Percentiles rank a stretch among this genome's conserved stretches.
These are phyloP conservation scores for Leptobrachium leishanense DNA, from an alignment of 2,113 vertebrate genomes.

Conservation along the genomic window DNA sequence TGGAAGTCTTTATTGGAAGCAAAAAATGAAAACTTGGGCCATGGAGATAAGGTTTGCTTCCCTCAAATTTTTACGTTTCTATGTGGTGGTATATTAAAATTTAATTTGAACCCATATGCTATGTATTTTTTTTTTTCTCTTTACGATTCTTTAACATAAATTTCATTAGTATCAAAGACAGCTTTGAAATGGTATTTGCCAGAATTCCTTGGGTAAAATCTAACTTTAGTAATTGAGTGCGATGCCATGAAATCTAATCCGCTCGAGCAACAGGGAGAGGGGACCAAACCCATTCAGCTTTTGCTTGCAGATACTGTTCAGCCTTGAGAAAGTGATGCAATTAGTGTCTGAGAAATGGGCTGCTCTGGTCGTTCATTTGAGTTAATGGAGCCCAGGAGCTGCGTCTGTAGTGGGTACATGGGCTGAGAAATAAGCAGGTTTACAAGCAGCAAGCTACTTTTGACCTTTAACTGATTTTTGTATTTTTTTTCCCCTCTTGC, in stretches of 20 bases:
- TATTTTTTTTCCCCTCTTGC: background rate
- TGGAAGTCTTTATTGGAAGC: slow-evolving; percentile 90
- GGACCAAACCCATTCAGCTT: background rate
- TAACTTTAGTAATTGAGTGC: background rate
- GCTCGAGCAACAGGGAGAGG: background rate
- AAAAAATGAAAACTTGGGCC: slow-evolving; percentile 90
- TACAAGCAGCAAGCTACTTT: background rate
- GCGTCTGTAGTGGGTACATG: slow-evolving; percentile 48
- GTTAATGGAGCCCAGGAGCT: slow-evolving; percentile 57
- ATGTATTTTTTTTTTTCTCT: too few species aligned
- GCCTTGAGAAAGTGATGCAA: slow-evolving; percentile 48
- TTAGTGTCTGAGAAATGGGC: slow-evolving; percentile 49
- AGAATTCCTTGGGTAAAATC: background rate
- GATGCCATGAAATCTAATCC: background rate
- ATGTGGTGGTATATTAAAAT: background rate
- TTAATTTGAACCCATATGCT: too few species aligned
- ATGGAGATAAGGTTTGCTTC: slow-evolving; percentile 87
- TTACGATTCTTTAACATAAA: background rate
- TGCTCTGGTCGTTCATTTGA: slow-evolving; percentile 57
- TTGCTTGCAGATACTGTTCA: slow-evolving; percentile 45
- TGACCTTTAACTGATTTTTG: background rate
- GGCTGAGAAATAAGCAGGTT: background rate
- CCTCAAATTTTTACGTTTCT: background rate
- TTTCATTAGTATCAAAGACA: too few species aligned
- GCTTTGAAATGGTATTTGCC: background rate